Base-by-base conservation (phyloP, 2,888 invertebrate genomes). In the Terebella lapidaria region DNA sequence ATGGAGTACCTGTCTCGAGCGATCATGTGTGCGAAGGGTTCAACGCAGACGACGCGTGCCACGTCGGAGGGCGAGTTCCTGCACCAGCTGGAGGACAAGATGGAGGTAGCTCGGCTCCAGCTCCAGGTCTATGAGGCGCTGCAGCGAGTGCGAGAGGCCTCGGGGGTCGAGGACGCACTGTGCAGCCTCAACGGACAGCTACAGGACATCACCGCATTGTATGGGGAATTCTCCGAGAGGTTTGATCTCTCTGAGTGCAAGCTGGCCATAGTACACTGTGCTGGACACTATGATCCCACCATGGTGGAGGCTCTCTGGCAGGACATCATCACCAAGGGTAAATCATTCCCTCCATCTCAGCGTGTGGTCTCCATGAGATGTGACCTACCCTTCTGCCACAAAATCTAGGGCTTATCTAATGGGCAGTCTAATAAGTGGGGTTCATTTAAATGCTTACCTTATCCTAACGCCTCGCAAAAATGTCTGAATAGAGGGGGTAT, bases 191-290 rank as follows among this genome's bases (percentile, higher is more conserved):
- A 95, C 80, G 87, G 87, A 46, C 87, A 88, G 64, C 84, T 96
- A 49, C 87, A 90, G 61, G 92, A 93, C 77, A 89, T 95, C 68
- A 92, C 93, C 10, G 88, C 90, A 83, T 81, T 95, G 30, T 95
- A 94, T 77, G 90, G 91, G 77, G 90, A 93, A 67, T 95, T 91
- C 82, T 94, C 94, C 0, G 92, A 93, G 72, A 89, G 89, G 2
- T 91, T 91, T 79, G 87, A 90, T 70, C 84, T 96, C 47, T 90
- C 92, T 87, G 94, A 95, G 81, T 91, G 93, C 79, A 93, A 96
- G 81, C 83, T 99, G 60, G 92, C 93, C 3, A 94, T 99, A 66
- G 88, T 97, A 53, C 91, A 94, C 72, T 94, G 94, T 78, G 94
- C 95, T 3, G 92, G 94, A 18, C 91, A 94, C 81, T 89, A 90